phyloP scores from a whole-genome alignment of 2,797 vertebrate genomes.

The Cyprinella venusta region DNA sequence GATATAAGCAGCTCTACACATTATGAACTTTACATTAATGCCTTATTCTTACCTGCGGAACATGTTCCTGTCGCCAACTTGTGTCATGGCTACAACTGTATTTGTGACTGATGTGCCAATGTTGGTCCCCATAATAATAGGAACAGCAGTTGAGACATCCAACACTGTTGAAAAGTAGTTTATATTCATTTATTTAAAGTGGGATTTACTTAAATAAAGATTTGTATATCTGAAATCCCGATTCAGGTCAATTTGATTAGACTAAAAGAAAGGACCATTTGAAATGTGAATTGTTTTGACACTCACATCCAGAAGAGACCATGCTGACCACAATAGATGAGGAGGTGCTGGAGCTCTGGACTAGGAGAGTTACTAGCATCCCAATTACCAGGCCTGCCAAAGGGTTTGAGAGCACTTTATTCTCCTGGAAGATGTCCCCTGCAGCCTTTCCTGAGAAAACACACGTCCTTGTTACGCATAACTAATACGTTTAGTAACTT shows the following conservation, averaged over 20 bases:
- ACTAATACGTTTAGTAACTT: too few species aligned
- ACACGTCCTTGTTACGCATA: neutral
- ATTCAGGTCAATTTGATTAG: neutral
- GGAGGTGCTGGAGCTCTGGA: constrained; percentile 97
- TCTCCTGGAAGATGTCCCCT: constrained; percentile 92
- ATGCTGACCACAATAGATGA: constrained; percentile 97
- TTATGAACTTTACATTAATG: neutral
- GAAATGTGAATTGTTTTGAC: neutral
- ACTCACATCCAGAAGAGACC: constrained; percentile 94
- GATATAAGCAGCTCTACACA: neutral
- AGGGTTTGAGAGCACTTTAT: constrained; percentile 87
- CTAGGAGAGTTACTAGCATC: constrained; percentile 91
- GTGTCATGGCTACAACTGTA: constrained; percentile 92
- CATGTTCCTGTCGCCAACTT: constrained; percentile 88
- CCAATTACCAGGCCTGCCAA: constrained; percentile 93
- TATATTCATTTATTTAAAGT: neutral
- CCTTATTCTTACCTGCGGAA: constrained; percentile 86
- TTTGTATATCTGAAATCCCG: neutral
- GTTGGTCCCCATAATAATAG: constrained; percentile 97
- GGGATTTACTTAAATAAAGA: neutral
- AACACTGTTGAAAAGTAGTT: constrained; percentile 79
- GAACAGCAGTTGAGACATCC: constrained; percentile 86
- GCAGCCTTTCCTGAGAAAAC: constrained; percentile 85
- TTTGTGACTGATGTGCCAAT: constrained; percentile 98
- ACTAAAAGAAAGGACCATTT: neutral